Conservation (phyloP, 1,140 invertebrate genomes). For the Hylaeus volcanicus region DNA sequence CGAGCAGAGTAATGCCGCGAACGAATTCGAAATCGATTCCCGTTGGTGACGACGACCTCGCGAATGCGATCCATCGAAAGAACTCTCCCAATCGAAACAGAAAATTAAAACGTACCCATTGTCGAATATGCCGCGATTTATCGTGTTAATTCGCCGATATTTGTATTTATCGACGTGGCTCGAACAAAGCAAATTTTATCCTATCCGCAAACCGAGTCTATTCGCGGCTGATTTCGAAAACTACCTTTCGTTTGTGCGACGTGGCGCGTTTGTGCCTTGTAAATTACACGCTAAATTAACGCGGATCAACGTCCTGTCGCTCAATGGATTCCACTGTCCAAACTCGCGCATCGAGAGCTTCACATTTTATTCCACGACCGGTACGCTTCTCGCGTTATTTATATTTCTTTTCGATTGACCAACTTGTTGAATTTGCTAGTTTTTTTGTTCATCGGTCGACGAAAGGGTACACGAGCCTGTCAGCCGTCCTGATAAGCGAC, state of each 20-base stretch:
- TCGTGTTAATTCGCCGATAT: no score
- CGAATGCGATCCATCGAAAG: slow-evolving; percentile 2
- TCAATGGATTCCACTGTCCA: neutral
- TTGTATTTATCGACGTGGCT: neutral
- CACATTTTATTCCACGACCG: no score
- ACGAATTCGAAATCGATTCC: slow-evolving; percentile 31
- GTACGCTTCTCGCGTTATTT: neutral
- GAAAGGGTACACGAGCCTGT: neutral
- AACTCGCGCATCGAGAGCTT: neutral
- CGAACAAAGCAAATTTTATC: no score
- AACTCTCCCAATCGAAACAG: neutral
- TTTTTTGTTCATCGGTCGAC: neutral
- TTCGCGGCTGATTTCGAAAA: neutral
- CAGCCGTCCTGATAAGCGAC: neutral
- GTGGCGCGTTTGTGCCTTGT: neutral
- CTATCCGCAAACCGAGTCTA: neutral
- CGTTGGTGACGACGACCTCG: neutral
- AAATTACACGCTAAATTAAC: slow-evolving; percentile 22
- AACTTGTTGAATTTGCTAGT: slow-evolving; percentile 20
- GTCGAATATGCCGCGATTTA: no score
- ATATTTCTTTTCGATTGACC: neutral
- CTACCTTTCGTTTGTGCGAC: neutral
- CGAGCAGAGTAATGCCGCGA: neutral
- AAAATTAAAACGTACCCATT: no score
- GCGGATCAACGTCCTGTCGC: neutral